A percentile compares a stretch with the other conserved stretches of the same genome.
These are phyloP conservation scores for Sycophila texana DNA, from an alignment of 2,888 invertebrate species.

Conservation along the genomic window DNA sequence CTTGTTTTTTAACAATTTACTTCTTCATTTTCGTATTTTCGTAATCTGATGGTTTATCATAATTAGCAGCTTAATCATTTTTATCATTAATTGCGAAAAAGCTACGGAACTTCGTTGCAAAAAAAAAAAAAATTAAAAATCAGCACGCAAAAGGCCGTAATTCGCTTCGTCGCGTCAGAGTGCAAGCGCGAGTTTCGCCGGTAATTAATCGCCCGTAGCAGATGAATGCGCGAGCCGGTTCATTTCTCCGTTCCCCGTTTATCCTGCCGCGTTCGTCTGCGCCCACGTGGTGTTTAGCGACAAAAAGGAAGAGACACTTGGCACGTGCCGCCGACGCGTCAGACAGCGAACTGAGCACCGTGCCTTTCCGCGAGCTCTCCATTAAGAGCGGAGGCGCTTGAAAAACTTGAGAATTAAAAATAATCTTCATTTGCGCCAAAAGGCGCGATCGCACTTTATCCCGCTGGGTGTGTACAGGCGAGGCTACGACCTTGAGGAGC, in stretches of 20 bases:
- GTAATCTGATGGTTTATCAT: no score
- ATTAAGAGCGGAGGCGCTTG: slow-evolving; percentile 16
- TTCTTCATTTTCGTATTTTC: no score
- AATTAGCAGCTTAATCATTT: no score
- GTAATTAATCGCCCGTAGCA: slow-evolving; percentile 35
- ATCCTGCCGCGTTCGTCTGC: not conserved
- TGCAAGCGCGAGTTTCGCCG: not conserved
- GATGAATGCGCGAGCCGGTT: slow-evolving; percentile 21
- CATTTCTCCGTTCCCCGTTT: not conserved
- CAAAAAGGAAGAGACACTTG: not conserved
- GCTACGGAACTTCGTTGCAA: no score
- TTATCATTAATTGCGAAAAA: no score
- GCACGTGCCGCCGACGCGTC: slow-evolving; percentile 17
- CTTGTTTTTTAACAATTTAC: no score
- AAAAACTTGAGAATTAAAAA: slow-evolving; percentile 5
- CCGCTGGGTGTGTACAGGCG: not conserved
- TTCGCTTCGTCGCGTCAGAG: slow-evolving; percentile 1
- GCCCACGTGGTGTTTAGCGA: slow-evolving; percentile 1
- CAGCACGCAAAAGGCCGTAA: no score
- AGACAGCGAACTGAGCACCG: not conserved
- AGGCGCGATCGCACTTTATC: not conserved
- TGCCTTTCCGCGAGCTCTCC: not conserved
- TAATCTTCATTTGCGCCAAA: not conserved
- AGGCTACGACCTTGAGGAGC: not conserved
- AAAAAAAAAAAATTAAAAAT: no score